phyloP scores from a whole-genome alignment of 2,888 invertebrate genomes.

The Tyria jacobaeae region DNA sequence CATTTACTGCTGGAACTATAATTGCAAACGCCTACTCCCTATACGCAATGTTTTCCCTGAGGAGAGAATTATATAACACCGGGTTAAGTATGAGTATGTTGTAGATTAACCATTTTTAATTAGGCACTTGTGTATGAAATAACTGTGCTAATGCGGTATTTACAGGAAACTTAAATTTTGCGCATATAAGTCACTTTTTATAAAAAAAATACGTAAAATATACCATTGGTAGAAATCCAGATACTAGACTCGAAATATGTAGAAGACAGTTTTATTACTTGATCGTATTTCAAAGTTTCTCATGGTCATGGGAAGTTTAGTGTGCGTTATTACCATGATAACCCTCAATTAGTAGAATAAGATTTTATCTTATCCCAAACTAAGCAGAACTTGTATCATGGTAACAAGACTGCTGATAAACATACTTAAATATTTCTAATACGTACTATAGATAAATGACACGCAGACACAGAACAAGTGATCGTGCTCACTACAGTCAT shows the following conservation, averaged over 20 bases:
- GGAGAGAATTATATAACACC: neutral
- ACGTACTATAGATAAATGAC: too few species aligned
- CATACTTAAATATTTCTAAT: too few species aligned
- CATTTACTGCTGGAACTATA: neutral
- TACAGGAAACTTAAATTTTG: neutral
- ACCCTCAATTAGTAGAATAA: too few species aligned
- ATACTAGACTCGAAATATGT: too few species aligned
- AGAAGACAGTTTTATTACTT: neutral
- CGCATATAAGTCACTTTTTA: too few species aligned
- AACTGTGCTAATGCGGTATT: slow-evolving; percentile 10
- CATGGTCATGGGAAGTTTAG: too few species aligned
- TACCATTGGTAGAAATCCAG: neutral
- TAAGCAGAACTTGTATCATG: too few species aligned
- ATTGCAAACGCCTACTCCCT: neutral
- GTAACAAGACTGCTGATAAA: too few species aligned
- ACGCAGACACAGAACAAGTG: too few species aligned
- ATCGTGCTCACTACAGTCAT: too few species aligned
- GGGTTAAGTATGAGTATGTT: neutral
- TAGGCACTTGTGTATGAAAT: slow-evolving; percentile 6
- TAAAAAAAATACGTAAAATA: neutral
- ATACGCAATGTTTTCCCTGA: neutral
- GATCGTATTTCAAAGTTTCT: neutral
- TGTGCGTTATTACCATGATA: too few species aligned
- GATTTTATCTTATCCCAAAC: too few species aligned
- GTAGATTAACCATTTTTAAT: neutral